These are phyloP conservation scores for Phenganax stokvisi DNA, from an alignment of 92 coral and sea anemone genomes.

Conservation along the genomic window DNA sequence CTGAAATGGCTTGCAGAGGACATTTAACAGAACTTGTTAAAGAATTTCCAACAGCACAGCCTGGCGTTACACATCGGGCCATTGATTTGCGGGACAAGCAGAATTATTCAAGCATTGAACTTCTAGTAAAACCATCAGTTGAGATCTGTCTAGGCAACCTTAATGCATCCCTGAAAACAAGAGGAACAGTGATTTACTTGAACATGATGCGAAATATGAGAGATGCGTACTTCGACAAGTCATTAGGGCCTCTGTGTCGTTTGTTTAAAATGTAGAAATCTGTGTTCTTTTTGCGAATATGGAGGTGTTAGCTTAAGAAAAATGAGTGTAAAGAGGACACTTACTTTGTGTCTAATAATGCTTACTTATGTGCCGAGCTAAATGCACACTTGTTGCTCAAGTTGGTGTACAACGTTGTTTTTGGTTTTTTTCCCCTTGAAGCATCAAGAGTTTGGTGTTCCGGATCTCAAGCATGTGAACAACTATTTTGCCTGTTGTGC, in stretches of 20 bases:
- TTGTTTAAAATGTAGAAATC: conserved; percentile 19
- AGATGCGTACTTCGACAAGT: conserved; percentile 8
- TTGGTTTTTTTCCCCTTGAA: conserved; percentile 3
- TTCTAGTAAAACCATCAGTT: neutral
- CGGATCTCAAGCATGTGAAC: conserved; percentile 29
- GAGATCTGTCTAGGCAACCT: neutral
- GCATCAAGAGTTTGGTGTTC: conserved; percentile 26
- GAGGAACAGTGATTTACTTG: neutral
- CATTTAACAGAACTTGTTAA: neutral
- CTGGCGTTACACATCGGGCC: neutral
- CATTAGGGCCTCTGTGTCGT: conserved; percentile 4
- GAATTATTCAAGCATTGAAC: neutral
- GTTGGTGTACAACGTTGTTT: conserved; percentile 22
- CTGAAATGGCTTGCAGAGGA: neutral
- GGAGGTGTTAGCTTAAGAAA: conserved; percentile 24
- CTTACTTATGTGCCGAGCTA: conserved; percentile 22
- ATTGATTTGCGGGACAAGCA: neutral
- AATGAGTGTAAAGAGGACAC: conserved; percentile 5
- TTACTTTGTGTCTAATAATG: conserved; percentile 13
- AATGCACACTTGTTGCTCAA: conserved; percentile 25
- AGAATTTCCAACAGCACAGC: neutral
- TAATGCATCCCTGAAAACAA: neutral
- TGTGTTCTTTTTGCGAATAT: conserved; percentile 26
- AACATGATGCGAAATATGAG: neutral
- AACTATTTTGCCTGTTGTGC: conserved; percentile 19